Conservation (phyloP, 2,797 vertebrate genomes). For the Pelochelys cantorii region DNA sequence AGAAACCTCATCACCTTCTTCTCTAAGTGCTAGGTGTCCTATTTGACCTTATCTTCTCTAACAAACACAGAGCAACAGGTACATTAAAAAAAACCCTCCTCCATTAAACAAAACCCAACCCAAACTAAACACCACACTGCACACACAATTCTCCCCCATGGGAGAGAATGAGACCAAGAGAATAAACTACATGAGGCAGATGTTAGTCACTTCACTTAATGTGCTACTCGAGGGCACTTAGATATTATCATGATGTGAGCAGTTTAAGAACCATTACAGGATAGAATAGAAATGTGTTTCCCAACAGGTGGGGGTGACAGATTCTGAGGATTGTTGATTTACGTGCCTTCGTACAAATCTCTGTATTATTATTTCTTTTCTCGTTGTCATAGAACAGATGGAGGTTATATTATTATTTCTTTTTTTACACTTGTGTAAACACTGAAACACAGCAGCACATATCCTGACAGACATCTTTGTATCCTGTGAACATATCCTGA, state of each 20-base stretch:
- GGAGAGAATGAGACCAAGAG: neutral
- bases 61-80: neutral
- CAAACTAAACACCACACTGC: neutral
- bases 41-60: neutral
- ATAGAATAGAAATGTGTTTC: slow-evolving; percentile 13
- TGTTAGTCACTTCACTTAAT: neutral
- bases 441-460: slow-evolving; percentile 23
- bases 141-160: neutral
- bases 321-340: slow-evolving; percentile 30
- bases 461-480: slow-evolving; percentile 37
- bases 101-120: neutral
- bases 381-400: slow-evolving; percentile 44
- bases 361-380: slow-evolving; percentile 13
- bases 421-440: slow-evolving; percentile 19
- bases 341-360: slow-evolving; percentile 25
- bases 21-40: neutral
- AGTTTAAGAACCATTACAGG: neutral
- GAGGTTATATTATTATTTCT: slow-evolving; percentile 21
- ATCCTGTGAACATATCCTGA: slow-evolving; percentile 42
- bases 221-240: neutral
- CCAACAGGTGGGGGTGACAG: neutral
- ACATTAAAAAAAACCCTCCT: neutral
- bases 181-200: accelerated
- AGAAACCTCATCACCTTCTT: neutral
- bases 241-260: neutral